Conservation (phyloP, 2,113 vertebrate species). For the Cephalopterus ornatus region DNA sequence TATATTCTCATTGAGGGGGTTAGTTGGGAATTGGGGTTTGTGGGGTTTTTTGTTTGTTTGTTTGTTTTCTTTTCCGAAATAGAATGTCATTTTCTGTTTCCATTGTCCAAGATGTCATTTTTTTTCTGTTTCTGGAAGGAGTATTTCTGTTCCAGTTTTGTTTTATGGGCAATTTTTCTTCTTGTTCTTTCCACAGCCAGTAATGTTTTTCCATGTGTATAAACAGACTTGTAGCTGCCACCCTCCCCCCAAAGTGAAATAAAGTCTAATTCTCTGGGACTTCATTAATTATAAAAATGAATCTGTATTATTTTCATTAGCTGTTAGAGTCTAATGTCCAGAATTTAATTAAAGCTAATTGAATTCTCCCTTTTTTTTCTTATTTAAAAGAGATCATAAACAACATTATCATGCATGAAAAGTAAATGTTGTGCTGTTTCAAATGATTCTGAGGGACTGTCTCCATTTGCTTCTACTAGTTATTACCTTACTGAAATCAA, state of each 20-base stretch:
- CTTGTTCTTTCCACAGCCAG: not conserved
- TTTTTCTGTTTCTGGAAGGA: not conserved
- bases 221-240: not conserved
- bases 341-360: constrained; percentile 52
- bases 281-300: constrained; percentile 51
- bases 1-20: not conserved
- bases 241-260: not conserved
- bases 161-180: not conserved
- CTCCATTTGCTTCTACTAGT: not conserved
- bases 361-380: constrained; percentile 29
- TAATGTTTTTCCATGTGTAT: not conserved
- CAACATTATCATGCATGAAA: constrained; percentile 12
- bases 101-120: too few relatives aligned
- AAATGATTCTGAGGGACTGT: not conserved
- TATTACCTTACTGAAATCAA: not conserved
- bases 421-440: constrained; percentile 9
- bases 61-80: not conserved
- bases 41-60: not conserved
- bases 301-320: constrained; percentile 39
- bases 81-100: not conserved
- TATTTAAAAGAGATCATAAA: constrained; percentile 49
- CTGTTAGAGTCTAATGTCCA: constrained; percentile 18
- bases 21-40: not conserved
- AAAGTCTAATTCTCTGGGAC: constrained; percentile 21
- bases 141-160: not conserved